These are phyloP conservation scores for Perca flavescens DNA, from an alignment of 2,113 vertebrate species.

Conservation along the genomic window DNA sequence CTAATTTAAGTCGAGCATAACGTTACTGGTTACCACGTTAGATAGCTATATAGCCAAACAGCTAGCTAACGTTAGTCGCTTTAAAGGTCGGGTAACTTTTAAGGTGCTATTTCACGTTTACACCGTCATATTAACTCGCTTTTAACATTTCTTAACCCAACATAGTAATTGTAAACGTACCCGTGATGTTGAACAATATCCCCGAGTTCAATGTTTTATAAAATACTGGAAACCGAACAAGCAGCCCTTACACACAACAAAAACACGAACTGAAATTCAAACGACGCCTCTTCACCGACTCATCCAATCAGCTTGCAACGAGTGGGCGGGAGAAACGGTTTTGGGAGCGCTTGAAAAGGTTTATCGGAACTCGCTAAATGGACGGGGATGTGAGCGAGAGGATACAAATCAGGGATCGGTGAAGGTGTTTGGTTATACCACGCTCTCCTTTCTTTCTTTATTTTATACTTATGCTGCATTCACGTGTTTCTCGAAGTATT, in stretches of 20 bases:
- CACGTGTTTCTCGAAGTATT: no score
- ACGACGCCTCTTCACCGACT: not conserved
- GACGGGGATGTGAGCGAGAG: not conserved
- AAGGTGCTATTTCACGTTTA: not conserved
- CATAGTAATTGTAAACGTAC: constrained; percentile 11
- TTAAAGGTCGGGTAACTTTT: not conserved
- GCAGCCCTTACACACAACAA: not conserved
- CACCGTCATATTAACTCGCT: not conserved
- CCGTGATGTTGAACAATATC: not conserved
- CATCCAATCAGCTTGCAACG: constrained; percentile 49
- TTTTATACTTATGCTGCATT: no score
- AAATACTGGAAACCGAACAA: not conserved
- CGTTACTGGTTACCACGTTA: not conserved
- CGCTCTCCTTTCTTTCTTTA: no score
- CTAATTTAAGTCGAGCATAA: not conserved
- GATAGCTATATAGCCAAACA: not conserved
- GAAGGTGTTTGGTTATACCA: no score
- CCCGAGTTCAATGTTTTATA: not conserved
- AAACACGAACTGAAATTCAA: constrained; percentile 46
- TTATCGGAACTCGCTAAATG: rapidly evolving
- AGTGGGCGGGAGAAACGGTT: not conserved
- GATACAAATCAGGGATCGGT: no score
- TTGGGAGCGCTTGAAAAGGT: not conserved
- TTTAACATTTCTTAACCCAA: not conserved
- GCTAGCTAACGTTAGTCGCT: not conserved